phyloP scores from a whole-genome alignment of 2,888 invertebrate genomes.

The Cremastobaeus sp. region DNA sequence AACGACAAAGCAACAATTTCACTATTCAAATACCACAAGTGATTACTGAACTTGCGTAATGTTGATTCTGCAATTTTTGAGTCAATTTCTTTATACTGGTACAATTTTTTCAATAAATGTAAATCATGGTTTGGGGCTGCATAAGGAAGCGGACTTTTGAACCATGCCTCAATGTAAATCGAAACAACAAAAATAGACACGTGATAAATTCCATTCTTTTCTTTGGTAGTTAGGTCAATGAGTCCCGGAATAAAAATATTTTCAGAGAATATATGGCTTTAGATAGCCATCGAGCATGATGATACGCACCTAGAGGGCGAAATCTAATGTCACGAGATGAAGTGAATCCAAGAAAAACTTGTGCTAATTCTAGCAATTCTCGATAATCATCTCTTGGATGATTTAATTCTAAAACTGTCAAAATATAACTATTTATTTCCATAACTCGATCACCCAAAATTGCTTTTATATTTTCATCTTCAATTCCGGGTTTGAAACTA shows the following conservation, averaged over 20 bases:
- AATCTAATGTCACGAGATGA: slow-evolving; percentile 42
- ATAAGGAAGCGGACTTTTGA: slow-evolving; percentile 33
- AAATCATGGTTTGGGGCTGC: slow-evolving; percentile 59
- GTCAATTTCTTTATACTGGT: slow-evolving; percentile 32
- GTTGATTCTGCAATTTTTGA: no score
- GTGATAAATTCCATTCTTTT: slow-evolving; percentile 40
- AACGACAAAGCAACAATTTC: no score
- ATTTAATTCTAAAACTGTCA: slow-evolving; percentile 13
- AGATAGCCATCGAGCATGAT: slow-evolving; percentile 65
- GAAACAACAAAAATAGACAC: slow-evolving; percentile 58
- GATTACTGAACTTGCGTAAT: no score
- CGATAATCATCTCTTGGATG: slow-evolving; percentile 53
- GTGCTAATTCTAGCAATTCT: slow-evolving; percentile 47
- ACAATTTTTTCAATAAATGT: slow-evolving; percentile 26
- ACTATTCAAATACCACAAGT: no score
- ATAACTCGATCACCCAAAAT: slow-evolving; percentile 14
- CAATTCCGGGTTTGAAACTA: no score
- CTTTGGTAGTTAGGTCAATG: slow-evolving; percentile 52
- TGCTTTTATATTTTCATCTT: slow-evolving; percentile 34
- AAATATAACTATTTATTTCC: slow-evolving; percentile 5
- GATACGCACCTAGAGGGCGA: slow-evolving; percentile 28
- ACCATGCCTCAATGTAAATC: slow-evolving; percentile 58
- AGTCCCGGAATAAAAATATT: slow-evolving; percentile 59
- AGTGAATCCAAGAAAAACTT: slow-evolving; percentile 44
- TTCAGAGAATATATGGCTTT: no score